Conservation (phyloP, 30 jellyfish, hydroid and myxozoan species). For the Aurelia sp. region DNA sequence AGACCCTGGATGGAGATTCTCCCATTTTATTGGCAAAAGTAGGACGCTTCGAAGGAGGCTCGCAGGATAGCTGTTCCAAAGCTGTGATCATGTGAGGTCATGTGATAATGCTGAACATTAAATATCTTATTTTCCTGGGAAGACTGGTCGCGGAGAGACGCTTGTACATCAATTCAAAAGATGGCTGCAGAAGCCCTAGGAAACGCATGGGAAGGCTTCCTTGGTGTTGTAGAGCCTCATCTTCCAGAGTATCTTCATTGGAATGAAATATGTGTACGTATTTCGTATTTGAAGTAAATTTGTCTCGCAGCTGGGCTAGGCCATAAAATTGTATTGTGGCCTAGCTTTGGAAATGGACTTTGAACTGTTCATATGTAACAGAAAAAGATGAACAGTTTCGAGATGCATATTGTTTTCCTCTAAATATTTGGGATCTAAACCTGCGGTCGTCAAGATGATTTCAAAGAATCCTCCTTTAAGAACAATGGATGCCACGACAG, state of each 20-base stretch:
- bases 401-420: too few relatives aligned
- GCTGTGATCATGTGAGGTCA: slow-evolving; percentile 32
- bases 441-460: too few relatives aligned
- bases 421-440: too few relatives aligned
- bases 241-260: slow-evolving; percentile 97
- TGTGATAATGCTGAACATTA: slow-evolving; percentile 29
- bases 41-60: too few relatives aligned
- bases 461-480: too few relatives aligned
- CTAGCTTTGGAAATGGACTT: slow-evolving; percentile 8
- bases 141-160: not conserved
- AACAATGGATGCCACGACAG: too few relatives aligned
- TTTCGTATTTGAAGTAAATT: slow-evolving; percentile 6
- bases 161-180: not conserved
- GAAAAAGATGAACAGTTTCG: too few relatives aligned
- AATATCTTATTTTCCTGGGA: not conserved
- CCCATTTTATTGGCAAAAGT: too few relatives aligned
- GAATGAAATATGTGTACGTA: slow-evolving; percentile 96
- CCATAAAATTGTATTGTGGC: not conserved
- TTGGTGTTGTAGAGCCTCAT: slow-evolving; percentile 90
- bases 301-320: not conserved
- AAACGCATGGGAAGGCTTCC: slow-evolving; percentile 88
- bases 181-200: slow-evolving; percentile 66
- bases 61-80: too few relatives aligned
- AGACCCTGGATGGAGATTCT: too few relatives aligned
- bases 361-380: not conserved